These are phyloP conservation scores for Brachyalestes nurse DNA, from an alignment of 2,797 vertebrate genomes.

Conservation along the genomic window DNA sequence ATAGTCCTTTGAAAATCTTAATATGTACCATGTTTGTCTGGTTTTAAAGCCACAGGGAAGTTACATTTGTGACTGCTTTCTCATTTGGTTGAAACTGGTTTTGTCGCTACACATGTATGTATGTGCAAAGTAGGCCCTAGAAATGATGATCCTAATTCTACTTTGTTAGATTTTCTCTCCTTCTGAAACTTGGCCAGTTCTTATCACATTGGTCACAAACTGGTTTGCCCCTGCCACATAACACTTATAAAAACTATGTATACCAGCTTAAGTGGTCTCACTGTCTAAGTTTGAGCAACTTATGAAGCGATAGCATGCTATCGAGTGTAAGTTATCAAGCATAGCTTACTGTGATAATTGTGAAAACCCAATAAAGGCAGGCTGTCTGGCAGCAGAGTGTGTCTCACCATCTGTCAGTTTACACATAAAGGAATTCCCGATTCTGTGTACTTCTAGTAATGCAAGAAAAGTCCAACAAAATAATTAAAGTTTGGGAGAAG, in stretches of 20 bases:
- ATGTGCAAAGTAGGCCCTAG: not conserved
- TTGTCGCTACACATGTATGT: not conserved
- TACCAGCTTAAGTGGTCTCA: not conserved
- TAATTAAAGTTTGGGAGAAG: too few relatives aligned
- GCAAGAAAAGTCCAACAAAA: too few relatives aligned
- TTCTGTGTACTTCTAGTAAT: too few relatives aligned
- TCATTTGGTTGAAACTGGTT: not conserved
- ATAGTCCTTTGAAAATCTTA: not conserved
- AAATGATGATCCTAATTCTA: not conserved
- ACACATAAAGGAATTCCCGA: not conserved
- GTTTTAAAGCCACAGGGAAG: not conserved
- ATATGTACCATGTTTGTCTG: constrained; percentile 6
- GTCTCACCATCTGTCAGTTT: not conserved
- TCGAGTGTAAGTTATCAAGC: not conserved
- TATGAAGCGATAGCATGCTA: not conserved
- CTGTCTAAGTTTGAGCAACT: not conserved
- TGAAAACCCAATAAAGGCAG: too few relatives aligned
- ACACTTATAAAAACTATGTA: not conserved
- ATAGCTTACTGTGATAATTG: not conserved
- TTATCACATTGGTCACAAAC: not conserved
- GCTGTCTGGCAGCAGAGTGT: not conserved
- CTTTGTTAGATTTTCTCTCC: not conserved
- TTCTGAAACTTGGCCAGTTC: not conserved
- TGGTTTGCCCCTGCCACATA: not conserved
- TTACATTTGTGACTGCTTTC: not conserved